Evolutionary conservation across 2,888 invertebrate genomes (phyloP).

Genomic region (Amphipoea oculea): DNA sequence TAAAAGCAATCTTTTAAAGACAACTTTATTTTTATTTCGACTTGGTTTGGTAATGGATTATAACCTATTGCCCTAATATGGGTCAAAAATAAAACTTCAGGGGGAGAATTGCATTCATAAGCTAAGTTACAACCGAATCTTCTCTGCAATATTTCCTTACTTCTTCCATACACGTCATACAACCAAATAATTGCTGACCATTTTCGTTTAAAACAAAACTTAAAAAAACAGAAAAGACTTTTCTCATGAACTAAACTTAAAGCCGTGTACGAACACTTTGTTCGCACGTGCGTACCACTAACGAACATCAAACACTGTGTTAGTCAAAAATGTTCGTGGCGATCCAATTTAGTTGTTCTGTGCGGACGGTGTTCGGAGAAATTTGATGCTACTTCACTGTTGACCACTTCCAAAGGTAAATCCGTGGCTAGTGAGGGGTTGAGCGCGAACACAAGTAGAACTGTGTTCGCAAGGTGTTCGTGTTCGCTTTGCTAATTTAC

Average conservation of each 20-base stretch:
- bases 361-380: no score
- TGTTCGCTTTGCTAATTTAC: no score
- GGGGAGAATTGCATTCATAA: neutral
- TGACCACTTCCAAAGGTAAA: no score
- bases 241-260: neutral
- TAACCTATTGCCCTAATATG: neutral
- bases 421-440: no score
- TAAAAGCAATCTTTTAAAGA: neutral
- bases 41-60: neutral
- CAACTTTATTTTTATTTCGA: neutral
- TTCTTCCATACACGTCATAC: neutral
- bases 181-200: neutral
- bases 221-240: neutral
- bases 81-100: neutral
- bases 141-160: neutral
- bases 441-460: no score
- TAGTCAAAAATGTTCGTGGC: no score
- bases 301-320: no score
- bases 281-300: no score
- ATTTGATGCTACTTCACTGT: no score
- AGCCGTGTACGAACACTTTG: no score
- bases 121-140: neutral
- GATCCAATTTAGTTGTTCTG: no score
- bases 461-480: no score
- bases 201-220: neutral